A percentile compares a stretch with the other conserved stretches of the same genome.
Evolutionary conservation across 2,888 invertebrate genomes (phyloP).

Genomic region (Drosophila lutescens): DNA sequence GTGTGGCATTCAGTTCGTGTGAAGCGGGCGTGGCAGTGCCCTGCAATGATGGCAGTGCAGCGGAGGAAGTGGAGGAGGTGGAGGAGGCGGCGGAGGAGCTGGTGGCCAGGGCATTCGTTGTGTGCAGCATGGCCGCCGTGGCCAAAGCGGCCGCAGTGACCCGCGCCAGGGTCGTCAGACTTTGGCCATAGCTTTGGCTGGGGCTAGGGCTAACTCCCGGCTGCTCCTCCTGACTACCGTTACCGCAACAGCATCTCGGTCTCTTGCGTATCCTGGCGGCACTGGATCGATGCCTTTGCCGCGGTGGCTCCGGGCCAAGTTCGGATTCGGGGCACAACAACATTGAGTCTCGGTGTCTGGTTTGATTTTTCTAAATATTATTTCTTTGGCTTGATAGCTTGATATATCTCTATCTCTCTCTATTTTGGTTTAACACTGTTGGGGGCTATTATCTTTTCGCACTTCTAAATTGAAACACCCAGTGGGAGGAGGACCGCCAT

Average conservation of each 20-base stretch:
- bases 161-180: conserved; percentile 46
- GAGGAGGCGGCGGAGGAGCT: conserved; percentile 6
- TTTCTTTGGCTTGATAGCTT: conserved; percentile 19
- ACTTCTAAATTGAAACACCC: conserved; percentile 16
- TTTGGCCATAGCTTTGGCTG: conserved; percentile 8
- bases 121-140: conserved; percentile 58
- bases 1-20: conserved; percentile 59
- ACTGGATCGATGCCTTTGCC: conserved; percentile 44
- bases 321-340: conserved; percentile 52
- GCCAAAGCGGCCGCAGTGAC: conserved; percentile 53
- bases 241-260: conserved; percentile 46
- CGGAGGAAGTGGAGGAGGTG: neutral
- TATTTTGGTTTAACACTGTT: conserved; percentile 10
- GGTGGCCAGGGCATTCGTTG: conserved; percentile 60
- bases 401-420: neutral
- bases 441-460: conserved; percentile 10
- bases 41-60: conserved; percentile 62
- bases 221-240: conserved; percentile 4
- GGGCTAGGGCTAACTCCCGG: neutral
- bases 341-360: conserved; percentile 39
- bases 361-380: conserved; percentile 1
- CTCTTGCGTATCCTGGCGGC: conserved; percentile 71
- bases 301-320: conserved; percentile 52
- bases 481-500: conserved; percentile 53
- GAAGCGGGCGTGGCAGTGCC: conserved; percentile 57